Evolutionary conservation across 2,888 invertebrate genomes (phyloP).

Genomic region (Pheosia gnoma): DNA sequence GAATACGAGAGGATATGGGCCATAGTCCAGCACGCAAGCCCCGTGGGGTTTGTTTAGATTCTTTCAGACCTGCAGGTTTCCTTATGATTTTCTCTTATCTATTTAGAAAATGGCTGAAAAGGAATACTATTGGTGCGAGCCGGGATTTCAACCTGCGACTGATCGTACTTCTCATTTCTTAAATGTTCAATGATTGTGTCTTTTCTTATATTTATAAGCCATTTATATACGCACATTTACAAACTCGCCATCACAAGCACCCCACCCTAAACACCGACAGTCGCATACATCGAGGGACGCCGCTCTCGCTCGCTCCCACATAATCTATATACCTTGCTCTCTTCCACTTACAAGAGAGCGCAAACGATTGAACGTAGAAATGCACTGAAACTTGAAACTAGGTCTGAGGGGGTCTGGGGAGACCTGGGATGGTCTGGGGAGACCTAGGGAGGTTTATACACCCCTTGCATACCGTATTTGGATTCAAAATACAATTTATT

Average conservation of each 20-base stretch:
- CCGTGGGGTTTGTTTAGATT: no score
- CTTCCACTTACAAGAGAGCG: background rate
- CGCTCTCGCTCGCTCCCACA: slow-evolving; percentile 2
- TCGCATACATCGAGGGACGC: slow-evolving; percentile 4
- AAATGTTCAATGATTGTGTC: no score
- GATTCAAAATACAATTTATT: background rate
- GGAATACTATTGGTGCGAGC: no score
- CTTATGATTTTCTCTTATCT: no score
- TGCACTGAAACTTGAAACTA: slow-evolving; percentile 1
- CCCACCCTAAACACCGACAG: slow-evolving; percentile 3
- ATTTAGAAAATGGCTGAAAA: no score
- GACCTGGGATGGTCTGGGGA: background rate
- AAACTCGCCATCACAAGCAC: background rate
- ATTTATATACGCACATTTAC: background rate
- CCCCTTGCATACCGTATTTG: background rate
- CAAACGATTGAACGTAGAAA: background rate
- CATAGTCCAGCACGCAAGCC: no score
- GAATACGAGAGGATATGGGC: no score
- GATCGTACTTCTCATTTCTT: no score
- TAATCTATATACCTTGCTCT: background rate
- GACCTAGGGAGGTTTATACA: background rate
- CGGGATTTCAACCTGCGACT: no score
- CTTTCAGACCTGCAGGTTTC: no score
- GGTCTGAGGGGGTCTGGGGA: background rate
- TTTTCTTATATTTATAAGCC: no score